Evolutionary conservation across 2,797 vertebrate species (phyloP).

Genomic region (Phylloscopus collybita): DNA sequence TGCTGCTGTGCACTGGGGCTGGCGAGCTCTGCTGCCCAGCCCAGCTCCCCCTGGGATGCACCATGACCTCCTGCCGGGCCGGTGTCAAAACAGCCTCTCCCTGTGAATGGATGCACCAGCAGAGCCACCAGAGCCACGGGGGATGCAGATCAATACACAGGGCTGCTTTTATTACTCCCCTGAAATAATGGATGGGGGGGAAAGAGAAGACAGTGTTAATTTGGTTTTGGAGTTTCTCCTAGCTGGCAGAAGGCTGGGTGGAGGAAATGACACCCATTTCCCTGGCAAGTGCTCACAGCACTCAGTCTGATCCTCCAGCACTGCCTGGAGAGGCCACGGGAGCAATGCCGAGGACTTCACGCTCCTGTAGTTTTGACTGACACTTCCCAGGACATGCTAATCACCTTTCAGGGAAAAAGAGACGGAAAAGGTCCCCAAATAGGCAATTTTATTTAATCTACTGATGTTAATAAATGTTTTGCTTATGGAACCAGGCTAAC

Average conservation of each 20-base stretch:
- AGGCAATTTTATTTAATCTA: constrained; percentile 2
- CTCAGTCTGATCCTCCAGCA: neutral
- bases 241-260: neutral
- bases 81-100: neutral
- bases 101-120: neutral
- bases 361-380: neutral
- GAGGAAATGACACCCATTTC: neutral
- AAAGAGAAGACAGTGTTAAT: neutral
- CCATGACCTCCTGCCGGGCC: neutral
- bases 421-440: neutral
- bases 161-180: neutral
- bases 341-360: neutral
- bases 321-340: neutral
- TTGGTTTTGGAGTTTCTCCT: neutral
- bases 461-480: neutral
- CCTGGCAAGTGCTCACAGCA: neutral
- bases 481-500: neutral
- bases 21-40: neutral
- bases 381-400: neutral
- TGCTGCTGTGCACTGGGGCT: neutral
- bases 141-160: neutral
- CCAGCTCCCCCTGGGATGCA: neutral
- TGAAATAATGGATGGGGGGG: neutral
- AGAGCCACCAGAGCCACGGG: neutral
- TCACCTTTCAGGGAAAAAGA: neutral